phyloP scores from a whole-genome alignment of 2,888 invertebrate genomes.

The Rhynchonema sp. region DNA sequence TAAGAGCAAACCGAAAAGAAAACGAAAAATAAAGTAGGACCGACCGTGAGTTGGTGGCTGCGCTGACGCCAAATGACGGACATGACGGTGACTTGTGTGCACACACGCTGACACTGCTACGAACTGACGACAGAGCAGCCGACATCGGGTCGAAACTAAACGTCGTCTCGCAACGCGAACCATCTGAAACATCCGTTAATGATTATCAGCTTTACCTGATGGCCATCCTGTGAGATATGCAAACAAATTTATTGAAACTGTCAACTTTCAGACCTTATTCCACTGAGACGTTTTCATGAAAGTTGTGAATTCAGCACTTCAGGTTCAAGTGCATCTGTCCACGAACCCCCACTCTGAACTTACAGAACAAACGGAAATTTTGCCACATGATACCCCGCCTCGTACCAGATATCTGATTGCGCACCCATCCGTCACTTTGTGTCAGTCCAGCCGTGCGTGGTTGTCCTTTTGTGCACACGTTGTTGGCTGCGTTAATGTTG shows the following conservation, averaged over 20 bases:
- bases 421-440: neutral
- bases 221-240: neutral
- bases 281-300: no score
- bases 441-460: neutral
- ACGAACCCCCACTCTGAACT: no score
- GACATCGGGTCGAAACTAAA: neutral
- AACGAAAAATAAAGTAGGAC: no score
- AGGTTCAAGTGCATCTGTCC: no score
- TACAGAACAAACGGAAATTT: neutral
- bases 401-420: no score
- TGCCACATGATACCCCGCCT: no score
- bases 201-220: neutral
- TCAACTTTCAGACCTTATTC: no score
- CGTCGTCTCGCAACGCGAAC: no score
- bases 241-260: neutral
- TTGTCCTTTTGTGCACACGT: neutral
- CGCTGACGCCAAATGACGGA: neutral
- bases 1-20: no score
- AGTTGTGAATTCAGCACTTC: no score
- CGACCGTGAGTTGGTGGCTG: neutral
- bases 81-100: neutral
- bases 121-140: neutral
- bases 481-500: neutral
- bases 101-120: neutral
- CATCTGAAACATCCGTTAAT: neutral